phyloP scores from a whole-genome alignment of 2,888 invertebrate genomes.

The Galeruca laticollis region DNA sequence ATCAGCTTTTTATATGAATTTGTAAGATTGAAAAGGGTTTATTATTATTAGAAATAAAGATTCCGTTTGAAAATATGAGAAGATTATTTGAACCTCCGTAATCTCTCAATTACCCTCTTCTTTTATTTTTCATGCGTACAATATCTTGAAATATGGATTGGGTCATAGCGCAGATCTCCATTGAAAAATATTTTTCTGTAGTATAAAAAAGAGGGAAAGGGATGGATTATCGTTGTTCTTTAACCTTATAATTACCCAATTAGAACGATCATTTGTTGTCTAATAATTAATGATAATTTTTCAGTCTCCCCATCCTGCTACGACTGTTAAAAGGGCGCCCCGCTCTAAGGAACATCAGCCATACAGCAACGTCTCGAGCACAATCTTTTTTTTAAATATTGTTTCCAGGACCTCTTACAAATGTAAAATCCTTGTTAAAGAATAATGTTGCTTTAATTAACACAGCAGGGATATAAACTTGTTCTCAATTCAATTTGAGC shows the following conservation, averaged over 20 bases:
- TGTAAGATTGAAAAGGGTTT: too few relatives aligned
- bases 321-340: conserved; percentile 6
- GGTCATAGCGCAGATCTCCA: conserved; percentile 14
- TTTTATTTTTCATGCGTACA: background rate
- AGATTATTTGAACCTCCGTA: background rate
- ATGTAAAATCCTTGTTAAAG: background rate
- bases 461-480: too few relatives aligned
- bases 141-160: background rate
- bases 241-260: conserved; percentile 41
- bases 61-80: background rate
- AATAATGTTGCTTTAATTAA: too few relatives aligned
- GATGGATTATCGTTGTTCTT: conserved; percentile 12
- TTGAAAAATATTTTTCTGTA: conserved; percentile 1
- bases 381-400: too few relatives aligned
- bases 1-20: too few relatives aligned
- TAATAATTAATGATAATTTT: conserved; percentile 27
- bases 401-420: too few relatives aligned
- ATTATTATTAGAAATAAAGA: too few relatives aligned
- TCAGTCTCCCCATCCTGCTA: conserved; percentile 14
- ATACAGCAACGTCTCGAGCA: background rate
- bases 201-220: conserved; percentile 15
- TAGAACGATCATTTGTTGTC: conserved; percentile 36
- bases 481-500: too few relatives aligned
- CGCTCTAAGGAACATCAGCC: background rate
- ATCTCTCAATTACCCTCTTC: background rate